These are phyloP conservation scores for Ploceus nigricollis DNA, from an alignment of 2,113 vertebrate genomes.

Conservation along the genomic window DNA sequence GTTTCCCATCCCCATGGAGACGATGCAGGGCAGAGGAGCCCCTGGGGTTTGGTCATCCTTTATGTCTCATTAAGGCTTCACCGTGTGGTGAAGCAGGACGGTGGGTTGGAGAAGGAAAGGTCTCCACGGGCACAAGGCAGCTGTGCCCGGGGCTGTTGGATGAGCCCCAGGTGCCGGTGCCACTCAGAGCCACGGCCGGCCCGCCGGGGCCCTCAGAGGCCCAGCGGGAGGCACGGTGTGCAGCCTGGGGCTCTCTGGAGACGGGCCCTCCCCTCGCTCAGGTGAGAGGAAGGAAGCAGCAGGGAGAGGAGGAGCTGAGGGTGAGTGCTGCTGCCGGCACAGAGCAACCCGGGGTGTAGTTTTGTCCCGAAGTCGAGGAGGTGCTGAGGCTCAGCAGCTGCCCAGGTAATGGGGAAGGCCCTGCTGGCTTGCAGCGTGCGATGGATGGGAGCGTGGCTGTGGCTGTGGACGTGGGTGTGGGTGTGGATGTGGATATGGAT, in stretches of 20 bases:
- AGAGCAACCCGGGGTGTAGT: neutral
- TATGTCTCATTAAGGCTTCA: neutral
- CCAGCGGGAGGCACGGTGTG: accelerated
- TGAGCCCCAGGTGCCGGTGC: neutral
- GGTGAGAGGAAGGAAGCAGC: conserved; percentile 33
- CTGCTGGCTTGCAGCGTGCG: accelerated
- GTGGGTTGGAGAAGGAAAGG: neutral
- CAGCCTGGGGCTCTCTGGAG: accelerated
- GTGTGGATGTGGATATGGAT: neutral
- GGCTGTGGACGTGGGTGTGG: neutral
- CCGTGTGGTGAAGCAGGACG: accelerated
- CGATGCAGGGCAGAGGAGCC: neutral
- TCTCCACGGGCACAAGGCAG: neutral
- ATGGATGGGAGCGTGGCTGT: accelerated
- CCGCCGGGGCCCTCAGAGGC: neutral
- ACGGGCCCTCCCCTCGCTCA: neutral
- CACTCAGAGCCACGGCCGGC: neutral
- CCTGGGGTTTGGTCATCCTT: neutral
- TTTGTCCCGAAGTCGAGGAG: neutral
- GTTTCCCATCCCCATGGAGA: neutral
- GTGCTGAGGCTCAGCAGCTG: neutral
- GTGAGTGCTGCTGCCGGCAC: accelerated
- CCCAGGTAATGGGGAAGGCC: neutral
- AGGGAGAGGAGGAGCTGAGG: neutral
- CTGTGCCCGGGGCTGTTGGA: neutral